A percentile compares a stretch with the other conserved stretches of the same genome.
phyloP scores from a whole-genome alignment of 2,113 vertebrate species.

The Pelobates fuscus region DNA sequence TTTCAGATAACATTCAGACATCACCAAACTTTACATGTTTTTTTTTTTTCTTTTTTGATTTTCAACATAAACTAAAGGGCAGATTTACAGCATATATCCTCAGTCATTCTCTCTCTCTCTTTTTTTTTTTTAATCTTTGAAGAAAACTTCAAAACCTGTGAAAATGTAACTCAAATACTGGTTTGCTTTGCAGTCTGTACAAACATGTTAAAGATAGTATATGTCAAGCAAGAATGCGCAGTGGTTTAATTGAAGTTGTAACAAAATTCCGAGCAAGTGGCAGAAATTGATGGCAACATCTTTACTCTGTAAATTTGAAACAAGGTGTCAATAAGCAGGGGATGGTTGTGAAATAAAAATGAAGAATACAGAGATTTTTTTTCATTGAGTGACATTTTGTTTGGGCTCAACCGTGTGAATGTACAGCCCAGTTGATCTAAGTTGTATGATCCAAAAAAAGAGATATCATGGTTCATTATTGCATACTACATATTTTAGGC shows the following conservation, averaged over 20 bases:
- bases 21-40: conserved; percentile 78
- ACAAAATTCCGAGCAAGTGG: conserved; percentile 66
- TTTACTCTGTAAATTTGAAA: conserved; percentile 47
- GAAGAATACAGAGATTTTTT: too few relatives aligned
- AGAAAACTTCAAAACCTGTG: conserved; percentile 77
- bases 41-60: conserved; percentile 82
- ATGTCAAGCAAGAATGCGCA: conserved; percentile 68
- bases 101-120: conserved; percentile 73
- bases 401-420: too few relatives aligned
- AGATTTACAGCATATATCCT: conserved; percentile 76
- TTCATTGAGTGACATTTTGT: too few relatives aligned
- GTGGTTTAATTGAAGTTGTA: conserved; percentile 74
- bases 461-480: too few relatives aligned
- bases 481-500: too few relatives aligned
- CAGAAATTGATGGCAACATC: conserved; percentile 56
- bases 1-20: conserved; percentile 72
- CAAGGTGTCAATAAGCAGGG: too few relatives aligned
- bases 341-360: too few relatives aligned
- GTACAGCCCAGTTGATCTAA: too few relatives aligned
- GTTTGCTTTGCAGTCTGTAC: conserved; percentile 70
- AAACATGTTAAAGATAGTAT: conserved; percentile 73
- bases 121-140: conserved; percentile 72
- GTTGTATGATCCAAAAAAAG: too few relatives aligned
- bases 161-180: conserved; percentile 76
- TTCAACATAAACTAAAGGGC: conserved; percentile 76